phyloP scores from a whole-genome alignment of 1,140 invertebrate genomes.

The Arion vulgaris region DNA sequence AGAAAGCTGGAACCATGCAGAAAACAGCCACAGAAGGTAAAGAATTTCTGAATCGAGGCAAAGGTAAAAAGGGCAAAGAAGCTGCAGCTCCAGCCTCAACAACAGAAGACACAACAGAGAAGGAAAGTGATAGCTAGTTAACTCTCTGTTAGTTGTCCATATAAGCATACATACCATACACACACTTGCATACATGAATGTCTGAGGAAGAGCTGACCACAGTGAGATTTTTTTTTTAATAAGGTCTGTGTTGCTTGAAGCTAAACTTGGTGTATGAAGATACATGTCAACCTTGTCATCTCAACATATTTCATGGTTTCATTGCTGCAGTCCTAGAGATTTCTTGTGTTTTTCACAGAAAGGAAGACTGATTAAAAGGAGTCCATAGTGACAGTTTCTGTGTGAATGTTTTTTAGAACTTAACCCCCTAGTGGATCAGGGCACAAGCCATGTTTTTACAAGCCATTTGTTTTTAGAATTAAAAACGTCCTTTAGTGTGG shows the following conservation, averaged over 20 bases:
- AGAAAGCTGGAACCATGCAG: slow-evolving; percentile 58
- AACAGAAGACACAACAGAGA: not conserved
- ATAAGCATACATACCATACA: not conserved
- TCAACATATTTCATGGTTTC: no score
- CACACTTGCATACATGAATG: not conserved
- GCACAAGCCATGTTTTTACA: no score
- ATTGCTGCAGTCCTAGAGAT: no score
- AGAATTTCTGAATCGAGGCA: slow-evolving; percentile 53
- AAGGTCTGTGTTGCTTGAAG: not conserved
- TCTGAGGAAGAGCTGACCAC: not conserved
- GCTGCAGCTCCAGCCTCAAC: not conserved
- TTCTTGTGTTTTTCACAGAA: not conserved
- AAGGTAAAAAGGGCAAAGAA: slow-evolving; percentile 39
- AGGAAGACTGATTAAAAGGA: no score
- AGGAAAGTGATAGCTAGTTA: not conserved
- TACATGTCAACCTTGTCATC: not conserved
- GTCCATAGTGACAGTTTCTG: no score
- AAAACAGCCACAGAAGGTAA: slow-evolving; percentile 57
- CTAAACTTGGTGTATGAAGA: not conserved
- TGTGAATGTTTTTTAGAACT: no score
- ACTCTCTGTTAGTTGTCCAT: not conserved
- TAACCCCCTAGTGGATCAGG: no score
- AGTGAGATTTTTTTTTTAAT: not conserved
- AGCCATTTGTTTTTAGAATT: no score
- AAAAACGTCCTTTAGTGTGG: no score